Evolutionary conservation across 2,113 vertebrate species (phyloP), one percentile per base, ranked within the genome.

Genomic region (Hyperopisus bebe): DNA sequence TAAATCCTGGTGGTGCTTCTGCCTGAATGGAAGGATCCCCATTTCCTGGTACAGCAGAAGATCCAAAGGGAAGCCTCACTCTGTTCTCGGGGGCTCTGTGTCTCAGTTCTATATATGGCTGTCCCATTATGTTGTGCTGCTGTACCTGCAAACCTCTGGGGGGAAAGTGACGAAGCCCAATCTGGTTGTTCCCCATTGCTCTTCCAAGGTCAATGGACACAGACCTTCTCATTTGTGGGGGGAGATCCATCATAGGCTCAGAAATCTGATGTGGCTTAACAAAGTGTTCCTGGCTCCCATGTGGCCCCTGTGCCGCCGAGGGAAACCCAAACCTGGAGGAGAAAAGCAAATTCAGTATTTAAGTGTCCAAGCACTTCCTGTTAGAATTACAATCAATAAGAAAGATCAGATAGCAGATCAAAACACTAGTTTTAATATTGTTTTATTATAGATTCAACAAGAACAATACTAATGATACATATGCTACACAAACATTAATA

Each of bases 41-140:
- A 0, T 27, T 89, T 42, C 93, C 88, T 46, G 93, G 53, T 1
- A 88, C 24, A 0, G 24, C 31, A 85, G 93, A 8, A 84, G 92
- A 80, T 17, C 55, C 62, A 51, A 97, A 98, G 47, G 97, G 96
- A 87, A 97, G 91, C 86, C 97, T 94, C 0, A 97, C 94, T 62
- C 98, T 95, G 53, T 95, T 96, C 0, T 98, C 97, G 0, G 98
- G 97, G 55, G 95, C 91, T 24, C 97, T 94, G 90, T 99, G 98
- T 0, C 98, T 95, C 17, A 99, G 93, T 92, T 99, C 98, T 0
- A 99, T 99, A 91, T 97, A 99, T 0, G 98, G 97, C 90, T 99
- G 98, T 0, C 98, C 98, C 95, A 98, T 94, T 90, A 98, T 97
- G 91, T 96, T 97, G 94, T 98, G 98, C 90, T 98, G 98, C 90